Percentiles rank a stretch among this genome's conserved stretches.
phyloP scores from a whole-genome alignment of 1,140 invertebrate species.

The Drosophila repleta region DNA sequence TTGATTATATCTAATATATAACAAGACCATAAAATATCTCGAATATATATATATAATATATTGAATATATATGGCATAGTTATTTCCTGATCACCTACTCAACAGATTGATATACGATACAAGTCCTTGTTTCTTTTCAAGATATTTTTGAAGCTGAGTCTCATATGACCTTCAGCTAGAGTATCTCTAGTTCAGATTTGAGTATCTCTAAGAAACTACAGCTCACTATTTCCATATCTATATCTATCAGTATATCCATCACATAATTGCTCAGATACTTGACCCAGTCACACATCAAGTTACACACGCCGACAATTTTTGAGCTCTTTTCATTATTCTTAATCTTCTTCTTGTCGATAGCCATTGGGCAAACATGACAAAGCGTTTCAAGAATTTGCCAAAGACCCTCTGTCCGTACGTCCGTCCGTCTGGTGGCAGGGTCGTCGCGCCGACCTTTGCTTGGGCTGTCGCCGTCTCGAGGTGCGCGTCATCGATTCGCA shows the following conservation, averaged over 20 bases:
- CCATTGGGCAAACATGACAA: neutral
- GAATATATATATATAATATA: too few species aligned
- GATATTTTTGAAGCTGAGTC: too few species aligned
- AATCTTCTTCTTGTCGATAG: neutral
- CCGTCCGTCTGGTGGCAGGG: slow-evolving; percentile 6
- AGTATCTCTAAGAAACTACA: too few species aligned
- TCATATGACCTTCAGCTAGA: too few species aligned
- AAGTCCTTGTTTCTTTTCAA: too few species aligned
- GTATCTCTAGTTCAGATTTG: too few species aligned
- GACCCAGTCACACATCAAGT: slow-evolving; percentile 1
- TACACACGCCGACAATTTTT: neutral
- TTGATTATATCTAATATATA: too few species aligned
- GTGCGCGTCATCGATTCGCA: slow-evolving; percentile 15
- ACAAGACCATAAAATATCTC: too few species aligned
- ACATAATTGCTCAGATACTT: neutral
- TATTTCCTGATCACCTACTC: too few species aligned
- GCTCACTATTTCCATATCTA: too few species aligned
- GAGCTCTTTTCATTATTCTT: slow-evolving; percentile 1
- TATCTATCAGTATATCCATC: neutral
- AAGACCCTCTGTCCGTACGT: neutral
- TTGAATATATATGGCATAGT: too few species aligned
- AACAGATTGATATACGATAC: too few species aligned
- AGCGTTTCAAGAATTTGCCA: slow-evolving; percentile 3
- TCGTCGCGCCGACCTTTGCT: slow-evolving; percentile 20
- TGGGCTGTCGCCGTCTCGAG: slow-evolving; percentile 8